phyloP scores from a whole-genome alignment of 2,113 vertebrate species.

The Austrofundulus limnaeus region DNA sequence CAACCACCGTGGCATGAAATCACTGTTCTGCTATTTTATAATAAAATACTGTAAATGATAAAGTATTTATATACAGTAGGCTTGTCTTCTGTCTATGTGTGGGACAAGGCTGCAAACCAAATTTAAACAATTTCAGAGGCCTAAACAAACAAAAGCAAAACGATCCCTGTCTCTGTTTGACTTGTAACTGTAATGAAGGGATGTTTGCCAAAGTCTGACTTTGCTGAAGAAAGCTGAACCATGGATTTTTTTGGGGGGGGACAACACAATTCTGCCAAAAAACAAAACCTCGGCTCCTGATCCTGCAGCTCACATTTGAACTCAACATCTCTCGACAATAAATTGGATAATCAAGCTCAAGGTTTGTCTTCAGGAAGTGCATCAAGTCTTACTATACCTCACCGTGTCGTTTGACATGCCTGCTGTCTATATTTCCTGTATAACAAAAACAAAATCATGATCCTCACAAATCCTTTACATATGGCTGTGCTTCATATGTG shows the following conservation, averaged over 20 bases:
- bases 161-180: constrained; percentile 41
- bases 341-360: constrained; percentile 52
- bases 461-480: constrained; percentile 52
- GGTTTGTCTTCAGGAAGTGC: constrained; percentile 49
- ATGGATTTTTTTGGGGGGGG: constrained; percentile 1
- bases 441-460: constrained; percentile 43
- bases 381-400: constrained; percentile 50
- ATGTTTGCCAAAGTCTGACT: neutral
- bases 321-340: constrained; percentile 28
- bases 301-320: constrained; percentile 22
- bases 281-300: constrained; percentile 3
- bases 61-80: constrained; percentile 15
- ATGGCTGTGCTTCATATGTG: constrained; percentile 64
- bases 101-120: constrained; percentile 22
- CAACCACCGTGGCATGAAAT: constrained; percentile 2
- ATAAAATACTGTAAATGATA: neutral
- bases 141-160: constrained; percentile 27
- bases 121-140: constrained; percentile 12
- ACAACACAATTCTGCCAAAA: constrained; percentile 17
- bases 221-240: constrained; percentile 7
- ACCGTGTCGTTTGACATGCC: constrained; percentile 46
- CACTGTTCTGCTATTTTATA: constrained; percentile 6
- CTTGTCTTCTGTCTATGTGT: constrained; percentile 17
- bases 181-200: constrained; percentile 10
- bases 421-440: constrained; percentile 22